Percentiles rank a stretch among this genome's conserved stretches.
Conservation (phyloP, 2,113 vertebrate species). For the Epinephelus moara region DNA sequence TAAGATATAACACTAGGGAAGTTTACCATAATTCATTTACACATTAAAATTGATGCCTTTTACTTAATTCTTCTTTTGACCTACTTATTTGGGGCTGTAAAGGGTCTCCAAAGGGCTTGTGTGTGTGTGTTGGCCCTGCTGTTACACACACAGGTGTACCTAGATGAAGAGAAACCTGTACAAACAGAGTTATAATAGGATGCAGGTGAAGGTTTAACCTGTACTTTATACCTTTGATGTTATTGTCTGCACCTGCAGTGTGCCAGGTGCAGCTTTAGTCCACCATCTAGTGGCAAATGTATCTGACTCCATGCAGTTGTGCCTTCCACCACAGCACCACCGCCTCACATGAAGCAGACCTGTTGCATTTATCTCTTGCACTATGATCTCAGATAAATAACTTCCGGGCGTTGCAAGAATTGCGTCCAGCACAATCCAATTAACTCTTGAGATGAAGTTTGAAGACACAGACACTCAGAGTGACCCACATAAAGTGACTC, state of each 20-base stretch:
- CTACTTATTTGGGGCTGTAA: no score
- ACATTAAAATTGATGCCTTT: no score
- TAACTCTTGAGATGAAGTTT: constrained; percentile 39
- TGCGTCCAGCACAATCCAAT: background rate
- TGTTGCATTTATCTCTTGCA: constrained; percentile 56
- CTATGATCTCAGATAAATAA: background rate
- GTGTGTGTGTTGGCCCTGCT: no score
- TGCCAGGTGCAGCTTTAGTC: constrained; percentile 56
- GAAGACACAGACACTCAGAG: constrained; percentile 1
- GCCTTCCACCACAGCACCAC: background rate
- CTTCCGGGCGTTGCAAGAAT: background rate
- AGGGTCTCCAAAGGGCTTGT: no score
- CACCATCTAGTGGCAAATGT: constrained; percentile 75
- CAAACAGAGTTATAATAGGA: background rate
- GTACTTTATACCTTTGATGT: background rate
- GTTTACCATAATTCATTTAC: no score
- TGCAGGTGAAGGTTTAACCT: background rate
- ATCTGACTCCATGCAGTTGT: background rate
- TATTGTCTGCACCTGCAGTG: background rate
- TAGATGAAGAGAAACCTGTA: background rate
- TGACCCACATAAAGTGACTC: constrained; percentile 68
- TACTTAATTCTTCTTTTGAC: no score
- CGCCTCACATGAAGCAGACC: constrained; percentile 40
- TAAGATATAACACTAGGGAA: no score
- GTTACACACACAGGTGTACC: no score